Percentiles rank a stretch among this genome's conserved stretches.
Evolutionary conservation across 2,113 vertebrate species (phyloP).

Genomic region (Cololabis saira): DNA sequence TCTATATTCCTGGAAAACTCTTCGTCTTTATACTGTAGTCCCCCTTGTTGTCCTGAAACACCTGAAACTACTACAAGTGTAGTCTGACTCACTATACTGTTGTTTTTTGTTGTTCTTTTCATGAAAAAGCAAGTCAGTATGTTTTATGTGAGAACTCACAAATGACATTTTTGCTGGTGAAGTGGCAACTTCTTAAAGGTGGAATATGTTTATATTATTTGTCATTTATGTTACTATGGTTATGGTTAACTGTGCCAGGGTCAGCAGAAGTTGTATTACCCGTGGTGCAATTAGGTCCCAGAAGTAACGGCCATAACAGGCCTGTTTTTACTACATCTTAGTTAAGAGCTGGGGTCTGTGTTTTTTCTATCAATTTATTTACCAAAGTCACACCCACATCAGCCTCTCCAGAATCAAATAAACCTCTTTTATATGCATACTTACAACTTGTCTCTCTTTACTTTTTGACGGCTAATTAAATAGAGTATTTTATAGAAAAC

Average conservation of each 20-base stretch:
- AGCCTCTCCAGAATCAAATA: constrained; percentile 19
- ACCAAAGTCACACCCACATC: constrained; percentile 11
- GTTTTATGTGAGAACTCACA: background rate
- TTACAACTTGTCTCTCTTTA: background rate
- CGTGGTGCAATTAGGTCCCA: constrained; percentile 14
- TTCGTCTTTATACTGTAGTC: constrained; percentile 45
- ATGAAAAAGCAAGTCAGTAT: constrained; percentile 1
- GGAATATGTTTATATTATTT: too few relatives aligned
- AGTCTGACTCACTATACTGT: constrained; percentile 2
- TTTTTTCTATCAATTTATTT: constrained; percentile 27
- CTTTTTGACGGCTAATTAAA: background rate
- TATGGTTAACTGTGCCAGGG: too few relatives aligned
- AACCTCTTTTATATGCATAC: constrained; percentile 16
- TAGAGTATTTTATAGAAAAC: background rate
- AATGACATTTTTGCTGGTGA: constrained; percentile 1
- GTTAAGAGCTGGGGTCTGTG: constrained; percentile 1
- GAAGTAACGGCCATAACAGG: constrained; percentile 14
- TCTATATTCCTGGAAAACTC: constrained; percentile 47
- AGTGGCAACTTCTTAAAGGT: constrained; percentile 4
- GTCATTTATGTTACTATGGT: too few relatives aligned
- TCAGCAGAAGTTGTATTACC: constrained; percentile 4
- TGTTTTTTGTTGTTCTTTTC: background rate
- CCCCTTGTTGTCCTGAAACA: constrained; percentile 31
- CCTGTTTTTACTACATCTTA: constrained; percentile 38
- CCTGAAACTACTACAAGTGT: background rate